Base-by-base conservation (phyloP, 2,113 vertebrate species). In the Grammomys dolichurus region DNA sequence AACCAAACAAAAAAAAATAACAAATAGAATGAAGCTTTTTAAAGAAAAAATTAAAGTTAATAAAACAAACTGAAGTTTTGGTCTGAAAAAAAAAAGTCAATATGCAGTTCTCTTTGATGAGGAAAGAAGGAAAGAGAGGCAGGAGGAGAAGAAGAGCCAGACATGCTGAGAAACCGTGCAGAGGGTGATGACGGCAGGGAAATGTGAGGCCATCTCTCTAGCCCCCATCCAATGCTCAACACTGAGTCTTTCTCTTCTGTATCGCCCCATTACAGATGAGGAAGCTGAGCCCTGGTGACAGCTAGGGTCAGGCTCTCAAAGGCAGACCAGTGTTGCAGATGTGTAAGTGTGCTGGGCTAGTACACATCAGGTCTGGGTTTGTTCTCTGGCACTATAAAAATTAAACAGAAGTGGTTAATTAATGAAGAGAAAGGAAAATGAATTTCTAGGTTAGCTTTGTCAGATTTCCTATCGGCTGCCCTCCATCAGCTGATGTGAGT, bases 101-200 rank as follows among this genome's bases (percentile, higher is more conserved):
- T 33, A 24, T 24, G 20, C 33, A 56, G 31, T 5, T 80, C 77
- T 31, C 9, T 80, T 56, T 33, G 10, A 36, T 56, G 33, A 24
- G 51, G 81, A 70, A 36, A 84, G 24, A 46, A 88, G n/a, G 46
- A 14, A 78, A 73, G 58, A 87, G 54, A 58, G 28, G 73, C 88
- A 94, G 60, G 95, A 33, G 67, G 76, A 67, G 16, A 91, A 51
- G 91, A 81, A 94, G 36, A 58, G 43, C 46, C 87, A 89, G 80
- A 31, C 0, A 24, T 2, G 48, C 54, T 3, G 24, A 84, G 63
- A 93, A 87, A 69, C 40, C n/a, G 19, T 40, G 9, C 63, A 43
- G 48, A 73, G 69, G 78, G 58, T 60, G 65, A 67, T 58, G 40
- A 73, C 5, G 1, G 31, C 58, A 60, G 12, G 33, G 16, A 51